These are phyloP conservation scores for Acronicta psi DNA, from an alignment of 2,888 invertebrate species.

Conservation along the genomic window DNA sequence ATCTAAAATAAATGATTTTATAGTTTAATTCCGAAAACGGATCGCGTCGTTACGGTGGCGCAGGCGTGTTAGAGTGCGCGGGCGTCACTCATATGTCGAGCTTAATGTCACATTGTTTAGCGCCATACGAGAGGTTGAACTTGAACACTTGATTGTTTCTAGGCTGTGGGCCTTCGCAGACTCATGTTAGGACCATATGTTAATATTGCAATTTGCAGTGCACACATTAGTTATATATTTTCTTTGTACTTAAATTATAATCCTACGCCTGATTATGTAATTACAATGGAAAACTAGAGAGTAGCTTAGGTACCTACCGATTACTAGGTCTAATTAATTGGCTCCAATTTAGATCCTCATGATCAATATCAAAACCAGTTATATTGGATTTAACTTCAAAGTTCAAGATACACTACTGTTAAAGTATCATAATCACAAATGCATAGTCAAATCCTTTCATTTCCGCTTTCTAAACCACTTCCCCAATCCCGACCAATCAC, in stretches of 20 bases:
- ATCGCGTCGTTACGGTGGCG: conserved; percentile 20
- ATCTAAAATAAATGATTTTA: conserved; percentile 26
- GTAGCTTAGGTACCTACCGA: too few species aligned
- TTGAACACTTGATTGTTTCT: conserved; percentile 72
- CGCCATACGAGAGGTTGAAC: conserved; percentile 76
- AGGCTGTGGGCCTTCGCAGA: conserved; percentile 50
- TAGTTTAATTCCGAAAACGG: conserved; percentile 47
- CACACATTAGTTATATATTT: conserved; percentile 5
- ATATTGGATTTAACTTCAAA: conserved; percentile 1
- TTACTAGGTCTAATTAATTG: too few species aligned
- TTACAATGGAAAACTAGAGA: too few species aligned
- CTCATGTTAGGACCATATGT: conserved; percentile 51
- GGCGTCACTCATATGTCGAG: conserved; percentile 73
- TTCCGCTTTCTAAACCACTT: too few species aligned
- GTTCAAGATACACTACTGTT: conserved; percentile 16
- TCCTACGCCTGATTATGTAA: background rate
- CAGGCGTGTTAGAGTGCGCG: conserved; percentile 60
- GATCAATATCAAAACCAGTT: background rate
- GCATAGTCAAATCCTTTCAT: too few species aligned
- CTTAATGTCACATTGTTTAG: conserved; percentile 82
- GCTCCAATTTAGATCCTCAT: too few species aligned
- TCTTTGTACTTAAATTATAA: background rate
- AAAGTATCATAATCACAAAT: too few species aligned
- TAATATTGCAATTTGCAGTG: conserved; percentile 26
- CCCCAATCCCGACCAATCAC: too few species aligned